Conservation (phyloP, 2,888 invertebrate species). For the Tetragnatha montana region DNA sequence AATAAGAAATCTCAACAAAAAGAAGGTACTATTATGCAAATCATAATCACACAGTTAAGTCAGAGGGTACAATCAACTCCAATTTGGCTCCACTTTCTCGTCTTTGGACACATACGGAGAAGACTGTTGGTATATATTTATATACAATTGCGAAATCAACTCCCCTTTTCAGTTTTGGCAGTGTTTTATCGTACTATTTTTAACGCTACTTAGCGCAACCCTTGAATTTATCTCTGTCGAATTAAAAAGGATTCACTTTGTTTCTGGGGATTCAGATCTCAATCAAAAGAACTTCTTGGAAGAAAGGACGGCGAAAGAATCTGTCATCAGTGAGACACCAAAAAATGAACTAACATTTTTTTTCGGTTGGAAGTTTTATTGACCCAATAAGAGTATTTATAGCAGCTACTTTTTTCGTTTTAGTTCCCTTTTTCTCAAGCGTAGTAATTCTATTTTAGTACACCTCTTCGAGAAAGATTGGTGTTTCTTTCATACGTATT, state of each 20-base stretch:
- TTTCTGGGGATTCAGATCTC: not conserved
- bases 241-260: not conserved
- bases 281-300: not conserved
- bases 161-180: not conserved
- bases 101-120: not conserved
- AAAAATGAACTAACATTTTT: not conserved
- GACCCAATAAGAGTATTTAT: not conserved
- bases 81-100: no score
- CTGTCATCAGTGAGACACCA: not conserved
- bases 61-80: no score
- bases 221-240: constrained; percentile 44
- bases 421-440: not conserved
- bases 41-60: no score
- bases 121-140: not conserved
- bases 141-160: not conserved
- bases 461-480: no score
- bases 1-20: no score
- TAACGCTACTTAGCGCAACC: constrained; percentile 36
- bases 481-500: no score
- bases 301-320: not conserved
- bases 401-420: not conserved
- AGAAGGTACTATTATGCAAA: no score
- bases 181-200: constrained; percentile 39
- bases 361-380: not conserved
- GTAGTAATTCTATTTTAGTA: not conserved